A percentile compares a stretch with the other conserved stretches of the same genome.
Conservation (phyloP, 2,888 invertebrate species). For the Scaptomyza polygonia region DNA sequence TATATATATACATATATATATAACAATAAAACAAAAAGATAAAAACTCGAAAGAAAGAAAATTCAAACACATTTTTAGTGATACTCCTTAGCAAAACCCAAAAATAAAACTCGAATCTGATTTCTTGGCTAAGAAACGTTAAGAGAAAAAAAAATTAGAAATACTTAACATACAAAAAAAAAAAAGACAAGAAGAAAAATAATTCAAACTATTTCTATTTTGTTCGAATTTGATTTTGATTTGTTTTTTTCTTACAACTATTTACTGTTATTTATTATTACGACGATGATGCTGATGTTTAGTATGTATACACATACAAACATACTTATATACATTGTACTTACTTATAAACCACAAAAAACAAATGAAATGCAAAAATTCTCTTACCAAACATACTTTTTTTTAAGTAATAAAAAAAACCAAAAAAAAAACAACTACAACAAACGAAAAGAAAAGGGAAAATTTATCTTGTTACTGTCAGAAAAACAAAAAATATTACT, state of each 20-base stretch:
- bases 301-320: constrained; percentile 48
- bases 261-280: constrained; percentile 60
- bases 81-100: constrained; percentile 68
- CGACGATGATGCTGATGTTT: constrained; percentile 28
- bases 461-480: constrained; percentile 79
- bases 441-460: constrained; percentile 40
- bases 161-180: constrained; percentile 8
- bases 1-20: constrained; percentile 20
- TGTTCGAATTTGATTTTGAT: constrained; percentile 39
- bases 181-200: constrained; percentile 17
- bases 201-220: constrained; percentile 33
- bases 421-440: constrained; percentile 1
- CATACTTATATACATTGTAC: constrained; percentile 30
- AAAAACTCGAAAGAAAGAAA: background rate
- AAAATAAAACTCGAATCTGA: constrained; percentile 53
- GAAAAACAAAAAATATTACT: constrained; percentile 65
- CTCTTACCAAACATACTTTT: constrained; percentile 46
- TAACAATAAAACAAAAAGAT: constrained; percentile 30
- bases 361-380: constrained; percentile 37
- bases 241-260: constrained; percentile 38
- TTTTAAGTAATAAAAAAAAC: constrained; percentile 31
- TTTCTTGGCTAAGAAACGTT: constrained; percentile 62
- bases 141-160: constrained; percentile 27
- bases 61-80: constrained; percentile 63
- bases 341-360: constrained; percentile 31